Base-by-base conservation (phyloP, 2,113 vertebrate genomes). In the Paedocypris sp. region DNA sequence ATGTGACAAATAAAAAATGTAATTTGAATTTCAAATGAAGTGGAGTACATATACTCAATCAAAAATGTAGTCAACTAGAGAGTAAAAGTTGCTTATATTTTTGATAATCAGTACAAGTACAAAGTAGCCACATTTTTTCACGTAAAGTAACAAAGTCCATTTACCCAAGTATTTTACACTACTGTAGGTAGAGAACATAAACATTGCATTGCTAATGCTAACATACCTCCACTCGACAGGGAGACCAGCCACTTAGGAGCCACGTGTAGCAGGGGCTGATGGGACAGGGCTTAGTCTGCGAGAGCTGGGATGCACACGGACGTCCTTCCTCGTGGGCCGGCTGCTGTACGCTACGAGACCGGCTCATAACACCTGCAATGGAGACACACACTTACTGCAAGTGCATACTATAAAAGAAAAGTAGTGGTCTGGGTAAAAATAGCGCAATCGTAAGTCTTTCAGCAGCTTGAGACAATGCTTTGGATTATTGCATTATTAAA, bases 221-320 rank as follows among this genome's bases (percentile, higher is more conserved):
- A 26, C 38, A 16, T 90, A 97, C 95, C 92, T 93, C 85, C 28
- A 94, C 29, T 13, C 42, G 75, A 78, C 94, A 99, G 16, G 73
- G 20, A 2, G 90, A 90, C 94, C 94, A 97, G 2, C 85, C 86
- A 4, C 90, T 86, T 25, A 95, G 82, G 28, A 81, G 64, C 94
- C 93, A 98, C 61, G 69, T 81, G 66, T 94, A 95, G 82, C 93
- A 97, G 36, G 95, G 95, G 39, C 66, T 88, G 70, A 90, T 75
- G 0, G 89, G 88, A 79, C 95, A 99, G 13, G 82, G 83, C 62
- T 86, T 86, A 75, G 85, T 83, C 76, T 98, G 93, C 50, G 62
- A 80, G 47, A 97, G 90, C 69, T 89, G 88, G 25, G 60, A 70
- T 0, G 92, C 88, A 66, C 95, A 99, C 0, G 87, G 87, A 2